Evolutionary conservation across 2,888 invertebrate genomes (phyloP).

Genomic region (Diachrysia chrysitis): DNA sequence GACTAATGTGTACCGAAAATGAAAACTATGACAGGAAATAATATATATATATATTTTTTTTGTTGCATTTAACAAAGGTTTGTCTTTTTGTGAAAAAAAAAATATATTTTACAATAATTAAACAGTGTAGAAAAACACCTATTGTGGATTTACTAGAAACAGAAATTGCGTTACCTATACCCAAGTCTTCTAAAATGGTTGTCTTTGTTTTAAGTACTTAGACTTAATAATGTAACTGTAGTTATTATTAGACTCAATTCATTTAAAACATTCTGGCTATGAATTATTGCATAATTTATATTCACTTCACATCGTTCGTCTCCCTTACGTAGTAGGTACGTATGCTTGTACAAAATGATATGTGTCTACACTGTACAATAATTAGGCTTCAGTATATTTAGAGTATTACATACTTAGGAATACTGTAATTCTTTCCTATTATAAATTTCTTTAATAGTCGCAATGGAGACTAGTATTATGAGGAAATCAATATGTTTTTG

Average conservation of each 20-base stretch:
- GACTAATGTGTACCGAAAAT: neutral
- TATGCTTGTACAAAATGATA: slow-evolving; percentile 62
- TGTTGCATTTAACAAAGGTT: slow-evolving; percentile 19
- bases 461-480: slow-evolving; percentile 52
- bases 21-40: slow-evolving; percentile 19
- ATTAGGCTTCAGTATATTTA: slow-evolving; percentile 59
- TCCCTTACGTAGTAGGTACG: slow-evolving; percentile 50
- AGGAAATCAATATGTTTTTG: slow-evolving; percentile 55
- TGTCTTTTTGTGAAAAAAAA: slow-evolving; percentile 20
- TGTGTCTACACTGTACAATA: slow-evolving; percentile 62
- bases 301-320: slow-evolving; percentile 55
- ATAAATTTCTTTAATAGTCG: slow-evolving; percentile 49
- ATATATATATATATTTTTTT: slow-evolving; percentile 17
- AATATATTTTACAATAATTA: slow-evolving; percentile 33
- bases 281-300: slow-evolving; percentile 46
- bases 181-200: slow-evolving; percentile 52
- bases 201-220: slow-evolving; percentile 56
- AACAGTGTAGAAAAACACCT: slow-evolving; percentile 39
- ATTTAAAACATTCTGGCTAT: slow-evolving; percentile 33
- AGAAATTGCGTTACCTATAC: slow-evolving; percentile 24
- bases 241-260: slow-evolving; percentile 43
- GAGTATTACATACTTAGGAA: slow-evolving; percentile 57
- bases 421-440: slow-evolving; percentile 57
- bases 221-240: slow-evolving; percentile 47
- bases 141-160: slow-evolving; percentile 9